Base-by-base conservation (phyloP, 2,113 vertebrate species). In the Heliornis fulica region DNA sequence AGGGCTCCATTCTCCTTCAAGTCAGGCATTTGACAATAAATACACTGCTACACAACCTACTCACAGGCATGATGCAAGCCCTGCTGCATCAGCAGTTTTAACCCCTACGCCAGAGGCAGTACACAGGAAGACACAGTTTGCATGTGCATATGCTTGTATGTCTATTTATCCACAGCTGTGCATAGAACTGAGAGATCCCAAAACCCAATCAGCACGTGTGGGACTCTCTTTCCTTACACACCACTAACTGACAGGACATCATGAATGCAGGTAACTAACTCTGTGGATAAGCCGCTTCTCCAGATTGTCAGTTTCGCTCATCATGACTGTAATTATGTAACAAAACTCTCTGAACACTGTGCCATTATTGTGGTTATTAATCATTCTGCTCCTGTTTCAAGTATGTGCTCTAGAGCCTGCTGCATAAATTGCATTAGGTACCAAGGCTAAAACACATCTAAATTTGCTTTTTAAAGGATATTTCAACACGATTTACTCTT, bases 381-480 rank as follows among this genome's bases (percentile, higher is more conserved):
- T 96, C 94, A 97, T 88, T 80, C 68, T 88, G 72, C 82, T 93
- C 96, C 94, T 90, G 76, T 96, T 96, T 95, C 78, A 96, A 93
- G 68, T 70, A 89, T 26, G 79, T 87, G 83, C 86, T 97, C 95
- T 95, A 92, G 53, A 94, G 87, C 50, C 72, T 93, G 65, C 80
- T 94, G 69, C 50, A 92, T 29, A 93, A 77, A 93, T 82, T 94
- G 88, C 90, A 95, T 93, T 94, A 32, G 87, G 95, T 82, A 94
- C 66, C 9, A 41, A 85, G 96, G 95, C 83, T 82, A 77, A 96
- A 96, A 95, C 76, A 66, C 61, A 77, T 71, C 65, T 48, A 69
- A 93, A 81, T 86, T 87, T 87, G 61, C 63, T 94, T 29, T 75
- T 95, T 81, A 87, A 93, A 95, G 21, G 46, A 86, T 65, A 53